Evolutionary conservation across 2,113 vertebrate species (phyloP), one percentile per base, ranked within the genome.

Genomic region (Scortum barcoo): DNA sequence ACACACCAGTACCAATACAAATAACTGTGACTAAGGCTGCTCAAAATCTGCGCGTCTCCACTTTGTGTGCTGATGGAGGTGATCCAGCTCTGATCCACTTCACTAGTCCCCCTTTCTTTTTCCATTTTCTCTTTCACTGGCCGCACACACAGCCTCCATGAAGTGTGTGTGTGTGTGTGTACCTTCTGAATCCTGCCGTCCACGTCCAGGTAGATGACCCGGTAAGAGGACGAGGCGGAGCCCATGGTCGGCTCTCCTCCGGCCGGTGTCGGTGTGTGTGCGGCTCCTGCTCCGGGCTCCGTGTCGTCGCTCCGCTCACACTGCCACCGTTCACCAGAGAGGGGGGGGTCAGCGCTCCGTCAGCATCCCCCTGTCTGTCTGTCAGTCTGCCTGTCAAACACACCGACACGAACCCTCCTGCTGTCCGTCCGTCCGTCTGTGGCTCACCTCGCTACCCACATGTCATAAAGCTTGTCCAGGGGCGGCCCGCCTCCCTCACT

Each of bases 101-200:
- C n/a, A n/a, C 12, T 57, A 57, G 16, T 5, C n/a, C 11, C 24
- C 5, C 24, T 56, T 44, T 44, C 12, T 5, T 14, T 46, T 16
- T 46, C 16, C 44, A 46, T 19, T 36, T 36, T 61, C 3, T 61
- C 5, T 20, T 5, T 1, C 1, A 24, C 38, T 16, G 5, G 24
- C 62, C 9, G 62, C n/a, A 7, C 10, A 36, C 3, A 12, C 5
- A 40, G 42, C 63, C n/a, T 26, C 24, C 13, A 11, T 13, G 28
- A 2, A 51, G 44, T 16, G 4, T 36, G 2, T 54, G 42, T 14
- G 14, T 5, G n/a, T n/a, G n/a, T n/a, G n/a, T 38, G 0, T 93
- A 95, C 94, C 94, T 95, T 95, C 87, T 95, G 94, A 20, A 90
- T 88, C 77, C 92, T 89, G 60, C 93, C 93, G 74, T 95, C 94